Evolutionary conservation across 1,140 invertebrate species (phyloP).

Genomic region (Steinernema feltiae): DNA sequence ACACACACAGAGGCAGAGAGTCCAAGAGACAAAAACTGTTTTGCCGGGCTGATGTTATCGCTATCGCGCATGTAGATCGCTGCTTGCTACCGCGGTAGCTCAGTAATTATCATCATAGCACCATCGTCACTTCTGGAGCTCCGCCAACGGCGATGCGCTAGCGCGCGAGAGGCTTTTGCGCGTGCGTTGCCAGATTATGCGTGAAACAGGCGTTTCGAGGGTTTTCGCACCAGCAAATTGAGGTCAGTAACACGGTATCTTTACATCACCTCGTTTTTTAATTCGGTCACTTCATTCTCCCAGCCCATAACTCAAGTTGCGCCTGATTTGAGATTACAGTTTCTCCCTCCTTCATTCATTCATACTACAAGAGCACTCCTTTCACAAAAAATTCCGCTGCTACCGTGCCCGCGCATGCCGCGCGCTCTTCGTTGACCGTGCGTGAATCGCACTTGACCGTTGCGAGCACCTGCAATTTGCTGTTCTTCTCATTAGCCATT

Average conservation of each 20-base stretch:
- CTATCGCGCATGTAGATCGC: not conserved
- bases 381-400: not conserved
- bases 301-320: not conserved
- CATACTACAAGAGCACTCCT: not conserved
- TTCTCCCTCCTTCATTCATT: not conserved
- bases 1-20: not conserved
- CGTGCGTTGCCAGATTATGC: not conserved
- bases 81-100: not conserved
- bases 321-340: not conserved
- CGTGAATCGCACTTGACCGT: slow-evolving; percentile 11
- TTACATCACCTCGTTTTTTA: slow-evolving; percentile 6
- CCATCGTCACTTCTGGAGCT: not conserved
- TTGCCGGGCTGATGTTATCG: not conserved
- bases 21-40: not conserved
- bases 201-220: not conserved
- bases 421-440: not conserved
- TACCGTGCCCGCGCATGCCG: not conserved
- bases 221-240: not conserved
- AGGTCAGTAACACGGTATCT: too few species aligned
- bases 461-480: slow-evolving; percentile 3
- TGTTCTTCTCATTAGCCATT: not conserved
- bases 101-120: not conserved
- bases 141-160: not conserved
- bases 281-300: slow-evolving; percentile 13
- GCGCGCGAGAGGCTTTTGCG: not conserved